Percentiles rank a stretch among this genome's conserved stretches.
These are phyloP conservation scores for Mythimna loreyi DNA, from an alignment of 2,888 invertebrate species.

Conservation along the genomic window DNA sequence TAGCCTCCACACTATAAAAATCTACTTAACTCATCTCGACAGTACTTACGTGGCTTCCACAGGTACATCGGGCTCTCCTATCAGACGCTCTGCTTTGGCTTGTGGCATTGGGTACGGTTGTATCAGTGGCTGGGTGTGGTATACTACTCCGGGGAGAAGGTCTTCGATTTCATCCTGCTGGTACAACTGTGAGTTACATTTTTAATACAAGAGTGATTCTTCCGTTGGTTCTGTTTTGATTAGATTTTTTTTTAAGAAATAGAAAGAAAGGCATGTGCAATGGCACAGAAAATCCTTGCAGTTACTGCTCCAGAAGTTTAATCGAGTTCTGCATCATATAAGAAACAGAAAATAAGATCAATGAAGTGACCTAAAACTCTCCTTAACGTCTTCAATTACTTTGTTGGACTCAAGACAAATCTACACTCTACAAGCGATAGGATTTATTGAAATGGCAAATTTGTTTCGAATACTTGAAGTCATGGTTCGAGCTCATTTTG, in stretches of 20 bases:
- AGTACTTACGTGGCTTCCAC: slow-evolving; percentile 95
- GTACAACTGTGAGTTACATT: slow-evolving; percentile 31
- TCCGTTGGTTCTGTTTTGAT: not conserved
- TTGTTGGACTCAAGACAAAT: not conserved
- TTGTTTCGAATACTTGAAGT: no score
- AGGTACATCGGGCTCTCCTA: slow-evolving; percentile 93
- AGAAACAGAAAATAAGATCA: slow-evolving; percentile 1
- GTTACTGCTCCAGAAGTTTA: not conserved
- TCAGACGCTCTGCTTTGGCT: slow-evolving; percentile 92
- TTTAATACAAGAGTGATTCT: slow-evolving; percentile 11
- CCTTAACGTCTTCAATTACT: not conserved
- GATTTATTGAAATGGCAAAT: no score
- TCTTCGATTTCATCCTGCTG: slow-evolving; percentile 90
- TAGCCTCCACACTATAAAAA: slow-evolving; percentile 57
- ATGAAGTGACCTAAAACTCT: not conserved
- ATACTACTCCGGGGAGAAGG: slow-evolving; percentile 90
- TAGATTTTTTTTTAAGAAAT: not conserved
- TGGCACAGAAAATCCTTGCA: not conserved
- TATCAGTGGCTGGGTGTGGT: slow-evolving; percentile 92
- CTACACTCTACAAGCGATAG: no score
- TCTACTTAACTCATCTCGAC: slow-evolving; percentile 12
- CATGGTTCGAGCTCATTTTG: no score
- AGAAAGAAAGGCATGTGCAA: no score
- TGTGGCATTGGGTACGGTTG: slow-evolving; percentile 93
- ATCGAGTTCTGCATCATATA: not conserved